Conservation (phyloP, 2,797 vertebrate genomes). For the Acanthiza pusilla region DNA sequence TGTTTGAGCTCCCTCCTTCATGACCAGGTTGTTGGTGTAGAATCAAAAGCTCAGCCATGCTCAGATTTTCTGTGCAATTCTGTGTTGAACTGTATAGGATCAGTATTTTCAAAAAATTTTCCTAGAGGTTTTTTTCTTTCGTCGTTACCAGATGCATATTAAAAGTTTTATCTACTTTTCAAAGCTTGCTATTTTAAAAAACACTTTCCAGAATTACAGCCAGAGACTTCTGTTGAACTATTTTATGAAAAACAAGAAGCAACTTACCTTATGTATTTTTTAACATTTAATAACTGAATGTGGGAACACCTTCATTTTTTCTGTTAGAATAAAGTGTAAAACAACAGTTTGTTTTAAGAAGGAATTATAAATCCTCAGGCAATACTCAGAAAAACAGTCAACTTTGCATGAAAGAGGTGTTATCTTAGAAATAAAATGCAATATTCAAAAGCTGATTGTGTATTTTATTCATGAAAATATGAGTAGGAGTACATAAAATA, state of each 20-base stretch:
- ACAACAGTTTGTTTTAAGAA: neutral
- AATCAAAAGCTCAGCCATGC: neutral
- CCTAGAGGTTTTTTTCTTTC: neutral
- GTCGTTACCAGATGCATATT: neutral
- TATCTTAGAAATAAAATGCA: neutral
- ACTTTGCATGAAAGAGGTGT: neutral
- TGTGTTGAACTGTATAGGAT: neutral
- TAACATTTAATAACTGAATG: neutral
- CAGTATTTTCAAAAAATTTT: neutral
- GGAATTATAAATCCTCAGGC: neutral
- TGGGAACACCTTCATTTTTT: neutral
- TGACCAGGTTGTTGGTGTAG: accelerated
- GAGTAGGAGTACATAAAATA: neutral
- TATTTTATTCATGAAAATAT: neutral
- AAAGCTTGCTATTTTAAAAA: neutral
- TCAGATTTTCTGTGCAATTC: neutral
- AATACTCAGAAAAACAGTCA: neutral
- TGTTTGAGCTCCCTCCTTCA: neutral
- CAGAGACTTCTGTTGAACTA: neutral
- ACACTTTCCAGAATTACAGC: neutral
- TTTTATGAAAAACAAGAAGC: neutral
- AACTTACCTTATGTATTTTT: neutral
- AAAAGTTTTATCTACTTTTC: neutral
- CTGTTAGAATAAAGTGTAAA: neutral
- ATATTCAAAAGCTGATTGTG: neutral